Evolutionary conservation across 2,113 vertebrate species (phyloP), one percentile per base, ranked within the genome.

Genomic region (Stomatorhinus ivindoensis): DNA sequence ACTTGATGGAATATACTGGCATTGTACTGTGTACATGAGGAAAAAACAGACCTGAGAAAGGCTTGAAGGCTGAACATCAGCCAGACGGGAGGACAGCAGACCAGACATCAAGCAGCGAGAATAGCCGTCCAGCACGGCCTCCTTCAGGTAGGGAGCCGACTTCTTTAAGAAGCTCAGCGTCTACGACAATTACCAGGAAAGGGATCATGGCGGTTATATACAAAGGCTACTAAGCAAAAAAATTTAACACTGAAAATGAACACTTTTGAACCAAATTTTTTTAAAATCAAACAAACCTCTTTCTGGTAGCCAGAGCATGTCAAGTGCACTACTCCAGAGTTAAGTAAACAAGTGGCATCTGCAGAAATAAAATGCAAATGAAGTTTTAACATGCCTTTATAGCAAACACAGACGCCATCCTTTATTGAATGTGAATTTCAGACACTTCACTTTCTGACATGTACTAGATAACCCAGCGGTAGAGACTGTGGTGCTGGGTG

Each of bases 281-380:
- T 8, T 1, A 1, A 69, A n/a, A 73, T 35, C 7, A 91, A 53
- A 91, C 94, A 92, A 93, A 97, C 98, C 97, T 99, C 97, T 90
- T 98, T 99, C 92, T 98, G 98, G 95, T 98, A 96, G n/a, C 97
- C 97, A 47, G 96, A 97, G 92, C 98, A 99, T 90, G 97, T 97
- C 90, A 98, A 55, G 90, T 97, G 98, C 92, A 99, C 93, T 86
- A 99, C 92, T 93, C 98, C 98, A 24, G 96, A 96, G 92, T 92
- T 97, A 90, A 99, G 94, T 92, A 99, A 95, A 92, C 98, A 99
- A 10, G 96, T 97, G 47, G 96, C 97, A 96, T 98, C 98, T 99
- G 92, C 53, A 94, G 94, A 91, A 87, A 90, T 3, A 1, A 4
- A 80, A 17, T 31, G 73, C 39, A 35, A 84, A 15, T 21, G 15